Conservation (phyloP, 2,113 vertebrate species). For the Odocoileus hemionus region DNA sequence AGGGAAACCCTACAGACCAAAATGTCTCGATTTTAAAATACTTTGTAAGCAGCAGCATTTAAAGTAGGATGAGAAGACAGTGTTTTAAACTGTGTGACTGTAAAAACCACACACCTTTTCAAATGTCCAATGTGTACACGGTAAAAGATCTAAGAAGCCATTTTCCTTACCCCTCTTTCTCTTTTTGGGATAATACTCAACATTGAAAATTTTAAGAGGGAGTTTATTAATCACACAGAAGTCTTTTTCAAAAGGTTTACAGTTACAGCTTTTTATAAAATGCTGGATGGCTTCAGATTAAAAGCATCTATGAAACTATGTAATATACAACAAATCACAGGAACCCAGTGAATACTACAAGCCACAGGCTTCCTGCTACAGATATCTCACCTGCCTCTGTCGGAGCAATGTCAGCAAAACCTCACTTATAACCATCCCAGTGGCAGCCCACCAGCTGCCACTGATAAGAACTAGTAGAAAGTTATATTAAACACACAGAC, state of each 20-base stretch:
- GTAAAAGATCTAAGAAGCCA: background rate
- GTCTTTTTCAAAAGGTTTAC: background rate
- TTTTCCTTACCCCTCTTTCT: background rate
- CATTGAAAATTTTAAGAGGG: background rate
- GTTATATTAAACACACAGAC: background rate
- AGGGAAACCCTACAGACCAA: background rate
- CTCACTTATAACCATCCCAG: background rate
- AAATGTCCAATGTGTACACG: background rate
- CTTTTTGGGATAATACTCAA: background rate
- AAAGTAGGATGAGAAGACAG: background rate
- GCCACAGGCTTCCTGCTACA: background rate
- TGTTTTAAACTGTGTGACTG: background rate
- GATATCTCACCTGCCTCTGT: background rate
- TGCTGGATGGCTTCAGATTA: background rate
- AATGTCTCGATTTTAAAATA: background rate
- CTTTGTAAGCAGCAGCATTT: background rate
- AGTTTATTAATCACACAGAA: conserved; percentile 21
- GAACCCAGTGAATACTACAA: background rate
- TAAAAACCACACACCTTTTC: background rate
- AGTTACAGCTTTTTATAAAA: background rate
- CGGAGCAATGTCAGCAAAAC: background rate
- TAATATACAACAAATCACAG: background rate
- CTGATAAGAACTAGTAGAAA: background rate
- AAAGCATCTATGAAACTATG: background rate
- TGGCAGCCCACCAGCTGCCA: background rate